Percentiles rank a stretch among this genome's conserved stretches.
phyloP scores from a whole-genome alignment of 2,797 vertebrate genomes.

The Betta splendens region DNA sequence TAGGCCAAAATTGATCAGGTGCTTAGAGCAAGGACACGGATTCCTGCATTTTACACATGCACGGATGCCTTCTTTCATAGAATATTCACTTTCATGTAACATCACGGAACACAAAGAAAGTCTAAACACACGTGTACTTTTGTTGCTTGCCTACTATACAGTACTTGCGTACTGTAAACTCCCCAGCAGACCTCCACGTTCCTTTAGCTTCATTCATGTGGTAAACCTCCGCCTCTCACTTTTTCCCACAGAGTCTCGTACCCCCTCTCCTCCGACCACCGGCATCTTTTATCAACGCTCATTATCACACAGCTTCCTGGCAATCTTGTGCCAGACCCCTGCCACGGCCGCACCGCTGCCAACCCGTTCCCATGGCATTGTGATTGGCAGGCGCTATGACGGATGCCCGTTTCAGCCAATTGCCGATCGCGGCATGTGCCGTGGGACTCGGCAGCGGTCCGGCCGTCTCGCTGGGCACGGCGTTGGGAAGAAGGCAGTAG shows the following conservation, averaged over 20 bases:
- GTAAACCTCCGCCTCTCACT: constrained; percentile 49
- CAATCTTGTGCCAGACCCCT: constrained; percentile 69
- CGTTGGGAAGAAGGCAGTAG: constrained; percentile 43
- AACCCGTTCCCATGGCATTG: constrained; percentile 68
- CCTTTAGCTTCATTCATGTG: constrained; percentile 60
- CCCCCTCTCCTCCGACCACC: constrained; percentile 46
- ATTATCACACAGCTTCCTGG: constrained; percentile 81
- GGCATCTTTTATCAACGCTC: constrained; percentile 72
- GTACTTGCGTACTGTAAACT: not conserved
- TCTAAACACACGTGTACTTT: constrained; percentile 20
- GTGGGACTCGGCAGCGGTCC: constrained; percentile 55
- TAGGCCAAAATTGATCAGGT: constrained; percentile 32
- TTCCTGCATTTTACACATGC: constrained; percentile 3
- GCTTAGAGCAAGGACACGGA: constrained; percentile 1
- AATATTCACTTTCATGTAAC: not conserved
- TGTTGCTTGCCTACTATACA: constrained; percentile 17
- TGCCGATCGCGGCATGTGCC: constrained; percentile 58
- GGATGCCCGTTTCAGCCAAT: constrained; percentile 68
- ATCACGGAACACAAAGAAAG: not conserved
- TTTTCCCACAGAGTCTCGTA: constrained; percentile 75
- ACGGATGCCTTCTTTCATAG: constrained; percentile 25
- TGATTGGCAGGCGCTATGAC: constrained; percentile 79
- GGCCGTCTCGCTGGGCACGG: constrained; percentile 55
- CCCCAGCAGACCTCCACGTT: constrained; percentile 47
- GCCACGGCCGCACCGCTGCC: constrained; percentile 66